These are phyloP conservation scores for Ricordea florida DNA, from an alignment of 92 coral and sea anemone species.

Conservation along the genomic window DNA sequence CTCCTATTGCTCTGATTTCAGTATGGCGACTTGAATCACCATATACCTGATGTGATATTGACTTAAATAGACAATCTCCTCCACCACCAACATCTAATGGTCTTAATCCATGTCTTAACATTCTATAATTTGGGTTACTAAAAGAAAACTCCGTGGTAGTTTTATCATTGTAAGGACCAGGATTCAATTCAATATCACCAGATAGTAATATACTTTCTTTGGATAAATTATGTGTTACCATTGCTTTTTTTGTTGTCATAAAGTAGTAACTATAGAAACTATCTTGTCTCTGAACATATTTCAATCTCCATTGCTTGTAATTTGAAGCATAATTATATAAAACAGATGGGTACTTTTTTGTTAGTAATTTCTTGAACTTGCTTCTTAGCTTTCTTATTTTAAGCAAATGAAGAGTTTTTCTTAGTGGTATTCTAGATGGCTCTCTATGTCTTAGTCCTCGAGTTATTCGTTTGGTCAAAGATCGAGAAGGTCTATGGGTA, in stretches of 20 bases:
- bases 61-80: slow-evolving; percentile 61
- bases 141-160: slow-evolving; percentile 27
- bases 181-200: slow-evolving; percentile 63
- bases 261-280: slow-evolving; percentile 40
- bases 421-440: too few species aligned
- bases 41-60: slow-evolving; percentile 63
- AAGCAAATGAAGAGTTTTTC: too few species aligned
- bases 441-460: too few species aligned
- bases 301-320: slow-evolving; percentile 48
- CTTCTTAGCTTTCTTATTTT: too few species aligned
- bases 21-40: slow-evolving; percentile 41
- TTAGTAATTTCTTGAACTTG: too few species aligned
- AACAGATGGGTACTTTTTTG: too few species aligned
- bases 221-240: slow-evolving; percentile 27
- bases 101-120: slow-evolving; percentile 56
- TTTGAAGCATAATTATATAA: slow-evolving; percentile 23
- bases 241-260: slow-evolving; percentile 11
- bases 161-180: slow-evolving; percentile 65
- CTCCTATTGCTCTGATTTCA: slow-evolving; percentile 37
- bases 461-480: too few species aligned
- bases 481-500: too few species aligned
- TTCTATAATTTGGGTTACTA: slow-evolving; percentile 47
- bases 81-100: slow-evolving; percentile 53
- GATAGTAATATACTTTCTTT: slow-evolving; percentile 43
- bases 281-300: slow-evolving; percentile 34